Evolutionary conservation across 2,888 invertebrate species (phyloP).

Genomic region (Pristionchus arcanus): DNA sequence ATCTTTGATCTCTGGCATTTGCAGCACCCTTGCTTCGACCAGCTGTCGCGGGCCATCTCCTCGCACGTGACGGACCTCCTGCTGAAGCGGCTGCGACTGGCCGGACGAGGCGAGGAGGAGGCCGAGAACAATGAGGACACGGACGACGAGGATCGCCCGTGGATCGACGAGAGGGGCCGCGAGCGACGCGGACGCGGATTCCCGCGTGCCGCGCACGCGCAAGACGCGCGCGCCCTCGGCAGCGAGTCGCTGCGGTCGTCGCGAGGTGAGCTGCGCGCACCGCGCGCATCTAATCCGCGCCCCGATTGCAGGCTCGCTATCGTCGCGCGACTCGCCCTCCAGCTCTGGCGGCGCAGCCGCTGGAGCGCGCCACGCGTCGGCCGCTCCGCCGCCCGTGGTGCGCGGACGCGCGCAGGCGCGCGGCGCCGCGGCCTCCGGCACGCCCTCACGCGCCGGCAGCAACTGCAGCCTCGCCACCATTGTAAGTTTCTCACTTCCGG

Average conservation of each 20-base stretch:
- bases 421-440: not conserved
- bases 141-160: constrained; percentile 45
- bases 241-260: constrained; percentile 29
- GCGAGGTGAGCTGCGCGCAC: not conserved
- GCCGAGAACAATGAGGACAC: constrained; percentile 17
- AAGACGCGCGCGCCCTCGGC: not conserved
- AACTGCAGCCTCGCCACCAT: constrained; percentile 27
- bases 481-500: not conserved
- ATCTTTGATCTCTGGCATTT: constrained; percentile 6
- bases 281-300: no score
- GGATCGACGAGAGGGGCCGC: constrained; percentile 55
- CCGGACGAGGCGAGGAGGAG: not conserved
- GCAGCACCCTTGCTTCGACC: constrained; percentile 57
- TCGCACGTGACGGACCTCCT: constrained; percentile 55
- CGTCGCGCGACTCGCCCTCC: constrained; percentile 37
- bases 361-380: not conserved
- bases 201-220: not conserved
- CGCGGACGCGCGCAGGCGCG: constrained; percentile 6
- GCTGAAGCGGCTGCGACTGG: constrained; percentile 22
- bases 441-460: constrained; percentile 8
- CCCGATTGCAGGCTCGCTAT: constrained; percentile 24
- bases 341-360: constrained; percentile 18
- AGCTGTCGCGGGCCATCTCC: constrained; percentile 54
- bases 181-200: constrained; percentile 38
- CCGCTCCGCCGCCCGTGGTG: not conserved